These are phyloP conservation scores for Agrochola litura DNA, from an alignment of 2,888 invertebrate genomes.

Conservation along the genomic window DNA sequence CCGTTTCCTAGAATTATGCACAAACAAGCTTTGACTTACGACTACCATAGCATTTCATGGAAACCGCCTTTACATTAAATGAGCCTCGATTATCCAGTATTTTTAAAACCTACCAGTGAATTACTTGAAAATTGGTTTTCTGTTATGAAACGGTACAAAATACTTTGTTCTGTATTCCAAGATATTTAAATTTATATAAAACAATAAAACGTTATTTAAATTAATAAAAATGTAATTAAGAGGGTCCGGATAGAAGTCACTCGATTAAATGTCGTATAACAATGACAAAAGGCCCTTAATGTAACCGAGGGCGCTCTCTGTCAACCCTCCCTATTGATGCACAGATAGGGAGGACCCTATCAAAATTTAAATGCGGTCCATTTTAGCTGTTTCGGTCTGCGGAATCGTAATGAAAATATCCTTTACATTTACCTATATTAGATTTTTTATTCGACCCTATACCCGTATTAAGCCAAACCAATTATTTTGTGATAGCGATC, in stretches of 20 bases:
- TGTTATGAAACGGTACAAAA: slow-evolving; percentile 11
- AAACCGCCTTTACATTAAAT: neutral
- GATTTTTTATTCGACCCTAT: slow-evolving; percentile 69
- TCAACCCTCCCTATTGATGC: slow-evolving; percentile 75
- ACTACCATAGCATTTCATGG: neutral
- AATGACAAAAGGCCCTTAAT: slow-evolving; percentile 74
- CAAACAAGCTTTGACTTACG: neutral
- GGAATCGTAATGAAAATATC: slow-evolving; percentile 76
- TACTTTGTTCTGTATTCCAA: slow-evolving; percentile 14
- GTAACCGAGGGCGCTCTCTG: slow-evolving; percentile 70
- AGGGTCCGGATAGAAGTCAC: slow-evolving; percentile 64
- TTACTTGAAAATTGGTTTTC: neutral
- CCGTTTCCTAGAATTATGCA: neutral
- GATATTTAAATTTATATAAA: slow-evolving; percentile 43
- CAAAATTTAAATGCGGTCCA: slow-evolving; percentile 79
- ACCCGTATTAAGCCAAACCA: slow-evolving; percentile 64
- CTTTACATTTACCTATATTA: slow-evolving; percentile 71
- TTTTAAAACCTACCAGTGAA: slow-evolving; percentile 9
- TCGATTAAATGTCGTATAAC: slow-evolving; percentile 76
- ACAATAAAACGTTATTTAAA: slow-evolving; percentile 63
- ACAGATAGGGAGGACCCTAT: slow-evolving; percentile 76
- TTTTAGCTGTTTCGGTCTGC: slow-evolving; percentile 71
- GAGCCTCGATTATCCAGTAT: neutral
- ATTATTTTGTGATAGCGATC: slow-evolving; percentile 65
- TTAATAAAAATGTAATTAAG: slow-evolving; percentile 69